Percentiles rank a stretch among this genome's conserved stretches.
These are phyloP conservation scores for Orycteropus afer DNA, from an alignment of 2,113 vertebrate genomes.

Conservation along the genomic window DNA sequence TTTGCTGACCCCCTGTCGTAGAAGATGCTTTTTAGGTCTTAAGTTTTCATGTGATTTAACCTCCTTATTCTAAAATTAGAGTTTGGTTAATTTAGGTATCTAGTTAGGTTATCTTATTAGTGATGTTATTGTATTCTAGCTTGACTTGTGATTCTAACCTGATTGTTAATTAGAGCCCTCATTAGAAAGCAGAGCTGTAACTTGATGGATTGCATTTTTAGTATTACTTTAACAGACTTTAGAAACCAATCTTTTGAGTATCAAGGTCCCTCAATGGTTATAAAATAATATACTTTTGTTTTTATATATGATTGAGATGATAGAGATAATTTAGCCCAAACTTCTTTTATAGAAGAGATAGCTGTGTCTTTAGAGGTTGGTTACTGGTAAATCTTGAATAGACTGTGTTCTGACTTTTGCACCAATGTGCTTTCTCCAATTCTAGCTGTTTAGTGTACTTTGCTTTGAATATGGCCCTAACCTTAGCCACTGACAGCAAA, in stretches of 20 bases:
- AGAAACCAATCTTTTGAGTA: neutral
- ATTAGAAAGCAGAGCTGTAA: neutral
- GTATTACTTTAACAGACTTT: neutral
- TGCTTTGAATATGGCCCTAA: neutral
- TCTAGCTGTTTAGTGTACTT: neutral
- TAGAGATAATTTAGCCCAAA: constrained; percentile 36
- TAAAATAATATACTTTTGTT: constrained; percentile 29
- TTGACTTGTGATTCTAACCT: neutral
- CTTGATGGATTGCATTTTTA: neutral
- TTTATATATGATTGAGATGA: constrained; percentile 24
- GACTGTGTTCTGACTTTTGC: neutral
- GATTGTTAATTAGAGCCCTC: neutral
- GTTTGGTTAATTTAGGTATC: neutral
- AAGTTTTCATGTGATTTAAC: neutral
- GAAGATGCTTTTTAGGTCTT: neutral
- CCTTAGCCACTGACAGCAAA: neutral
- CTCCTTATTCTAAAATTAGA: neutral
- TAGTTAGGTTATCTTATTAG: neutral
- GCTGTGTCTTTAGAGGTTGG: neutral
- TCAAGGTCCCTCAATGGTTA: neutral
- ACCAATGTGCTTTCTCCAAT: neutral
- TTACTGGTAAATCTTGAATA: neutral
- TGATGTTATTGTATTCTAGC: neutral
- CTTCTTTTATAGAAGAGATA: neutral
- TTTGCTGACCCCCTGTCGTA: neutral